Percentiles rank a stretch among this genome's conserved stretches.
Conservation (phyloP, 1,140 invertebrate genomes). For the Drosophila nikananu region DNA sequence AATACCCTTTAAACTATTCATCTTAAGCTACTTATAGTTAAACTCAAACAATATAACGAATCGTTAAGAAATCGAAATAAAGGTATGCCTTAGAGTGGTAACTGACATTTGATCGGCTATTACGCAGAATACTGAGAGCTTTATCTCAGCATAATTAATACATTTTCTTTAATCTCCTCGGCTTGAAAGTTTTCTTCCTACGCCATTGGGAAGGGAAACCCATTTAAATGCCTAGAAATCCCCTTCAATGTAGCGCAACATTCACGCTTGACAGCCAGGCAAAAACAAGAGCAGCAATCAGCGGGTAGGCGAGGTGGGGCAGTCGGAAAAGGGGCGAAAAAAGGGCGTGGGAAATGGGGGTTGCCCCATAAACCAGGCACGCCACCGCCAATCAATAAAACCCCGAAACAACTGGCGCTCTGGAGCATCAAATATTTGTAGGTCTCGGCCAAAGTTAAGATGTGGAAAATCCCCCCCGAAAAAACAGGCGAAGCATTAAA, state of each 20-base stretch:
- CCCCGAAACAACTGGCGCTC: conserved; percentile 53
- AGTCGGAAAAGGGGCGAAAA: background rate
- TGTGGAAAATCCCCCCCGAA: conserved; percentile 75
- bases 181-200: background rate
- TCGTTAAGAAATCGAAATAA: background rate
- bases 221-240: conserved; percentile 69
- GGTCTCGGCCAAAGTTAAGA: conserved; percentile 78
- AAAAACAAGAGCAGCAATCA: conserved; percentile 50
- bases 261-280: conserved; percentile 49
- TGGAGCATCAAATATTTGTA: conserved; percentile 80
- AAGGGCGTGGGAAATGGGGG: conserved; percentile 8
- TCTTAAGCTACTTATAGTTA: background rate
- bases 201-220: conserved; percentile 23
- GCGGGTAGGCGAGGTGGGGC: background rate
- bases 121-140: background rate
- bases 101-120: conserved; percentile 7
- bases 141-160: conserved; percentile 17
- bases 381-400: conserved; percentile 79
- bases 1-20: background rate
- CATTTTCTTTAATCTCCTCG: background rate
- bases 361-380: conserved; percentile 67
- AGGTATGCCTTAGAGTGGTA: background rate
- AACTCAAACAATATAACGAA: background rate
- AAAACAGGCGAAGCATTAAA: conserved; percentile 70
- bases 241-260: conserved; percentile 61